Conservation (phyloP, 2,113 vertebrate genomes). For the Tamias sibiricus region DNA sequence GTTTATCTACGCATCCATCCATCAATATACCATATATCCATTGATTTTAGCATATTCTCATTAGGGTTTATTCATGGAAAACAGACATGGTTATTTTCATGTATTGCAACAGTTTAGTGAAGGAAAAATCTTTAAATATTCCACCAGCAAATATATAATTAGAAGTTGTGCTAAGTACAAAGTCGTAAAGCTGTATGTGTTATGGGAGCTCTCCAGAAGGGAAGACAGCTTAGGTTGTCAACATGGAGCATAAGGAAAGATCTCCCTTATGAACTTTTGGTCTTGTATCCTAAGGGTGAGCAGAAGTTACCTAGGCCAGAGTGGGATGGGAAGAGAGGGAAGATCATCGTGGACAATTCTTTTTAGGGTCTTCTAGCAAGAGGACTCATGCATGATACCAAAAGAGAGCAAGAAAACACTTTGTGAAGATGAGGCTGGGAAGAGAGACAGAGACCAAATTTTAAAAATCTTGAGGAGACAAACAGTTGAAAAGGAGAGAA, state of each 20-base stretch:
- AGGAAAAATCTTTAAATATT: conserved; percentile 26
- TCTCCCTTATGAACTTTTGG: background rate
- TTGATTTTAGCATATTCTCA: background rate
- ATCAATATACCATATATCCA: background rate
- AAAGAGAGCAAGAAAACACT: background rate
- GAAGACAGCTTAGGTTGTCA: background rate
- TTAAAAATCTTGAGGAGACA: background rate
- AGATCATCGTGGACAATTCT: background rate
- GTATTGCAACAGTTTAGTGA: background rate
- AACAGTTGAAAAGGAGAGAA: background rate
- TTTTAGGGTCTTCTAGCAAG: background rate
- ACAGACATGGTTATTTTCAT: background rate
- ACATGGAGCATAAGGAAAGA: background rate
- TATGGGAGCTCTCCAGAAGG: background rate
- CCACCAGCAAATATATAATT: background rate
- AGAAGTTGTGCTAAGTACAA: background rate
- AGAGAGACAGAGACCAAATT: background rate
- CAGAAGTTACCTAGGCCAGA: background rate
- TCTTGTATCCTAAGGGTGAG: background rate
- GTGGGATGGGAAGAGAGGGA: background rate
- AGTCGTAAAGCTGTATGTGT: background rate
- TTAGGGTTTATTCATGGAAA: background rate
- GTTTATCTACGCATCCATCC: background rate
- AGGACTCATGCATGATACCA: background rate
- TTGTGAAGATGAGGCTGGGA: background rate